Conservation (phyloP, 1,140 invertebrate species). For the Melanaphis sacchari region DNA sequence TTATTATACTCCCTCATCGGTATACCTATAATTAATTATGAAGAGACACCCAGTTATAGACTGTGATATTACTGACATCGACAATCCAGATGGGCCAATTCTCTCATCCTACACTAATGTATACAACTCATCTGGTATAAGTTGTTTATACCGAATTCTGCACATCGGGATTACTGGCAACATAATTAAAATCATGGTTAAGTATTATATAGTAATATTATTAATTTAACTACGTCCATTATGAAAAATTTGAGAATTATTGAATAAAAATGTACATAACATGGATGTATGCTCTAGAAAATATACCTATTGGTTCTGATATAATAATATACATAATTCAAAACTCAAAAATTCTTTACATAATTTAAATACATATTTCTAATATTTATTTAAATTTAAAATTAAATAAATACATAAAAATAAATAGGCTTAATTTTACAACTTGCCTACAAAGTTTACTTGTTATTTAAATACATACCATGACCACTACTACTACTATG, state of each 20-base stretch:
- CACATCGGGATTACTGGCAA: constrained; percentile 51
- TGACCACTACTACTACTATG: constrained; percentile 61
- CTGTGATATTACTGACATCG: constrained; percentile 38
- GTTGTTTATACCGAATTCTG: not conserved
- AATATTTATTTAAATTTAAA: not conserved
- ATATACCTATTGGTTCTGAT: not conserved
- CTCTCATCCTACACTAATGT: constrained; percentile 27
- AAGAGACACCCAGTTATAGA: constrained; percentile 34
- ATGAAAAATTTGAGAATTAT: constrained; percentile 59
- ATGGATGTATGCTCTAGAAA: not conserved
- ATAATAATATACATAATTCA: not conserved
- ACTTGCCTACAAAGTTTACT: constrained; percentile 16
- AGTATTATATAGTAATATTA: constrained; percentile 46
- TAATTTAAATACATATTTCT: not conserved
- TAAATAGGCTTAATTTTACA: constrained; percentile 57
- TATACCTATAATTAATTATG: constrained; percentile 1
- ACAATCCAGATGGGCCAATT: constrained; percentile 34
- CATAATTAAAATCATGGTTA: constrained; percentile 59
- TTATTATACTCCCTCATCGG: not conserved
- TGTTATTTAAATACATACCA: constrained; percentile 59
- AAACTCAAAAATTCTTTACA: not conserved
- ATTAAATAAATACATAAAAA: not conserved
- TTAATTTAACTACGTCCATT: constrained; percentile 57
- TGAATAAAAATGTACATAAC: constrained; percentile 28
- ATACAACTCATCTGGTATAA: constrained; percentile 35